phyloP scores from a whole-genome alignment of 2,113 vertebrate species.

The Platanista minor region DNA sequence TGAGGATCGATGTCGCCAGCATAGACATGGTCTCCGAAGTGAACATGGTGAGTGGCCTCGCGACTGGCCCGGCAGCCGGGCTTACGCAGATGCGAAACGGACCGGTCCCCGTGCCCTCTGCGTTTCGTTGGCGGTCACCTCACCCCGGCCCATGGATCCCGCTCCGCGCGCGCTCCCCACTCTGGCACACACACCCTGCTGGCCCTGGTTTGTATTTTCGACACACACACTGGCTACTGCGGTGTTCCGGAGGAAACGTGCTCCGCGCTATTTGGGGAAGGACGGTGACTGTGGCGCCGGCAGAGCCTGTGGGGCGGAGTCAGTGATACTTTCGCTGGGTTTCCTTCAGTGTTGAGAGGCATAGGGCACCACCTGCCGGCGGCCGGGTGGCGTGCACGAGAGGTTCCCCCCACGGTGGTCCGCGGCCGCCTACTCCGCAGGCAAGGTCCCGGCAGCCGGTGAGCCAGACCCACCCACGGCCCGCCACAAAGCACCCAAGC shows the following conservation, averaged over 20 bases:
- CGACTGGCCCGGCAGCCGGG: not conserved
- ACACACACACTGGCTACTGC: not conserved
- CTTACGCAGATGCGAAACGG: conserved; percentile 61
- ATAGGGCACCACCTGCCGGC: conserved; percentile 73
- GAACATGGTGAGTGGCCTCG: conserved; percentile 92
- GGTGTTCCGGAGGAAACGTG: not conserved
- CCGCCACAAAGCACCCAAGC: not conserved
- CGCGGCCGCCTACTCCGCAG: not conserved
- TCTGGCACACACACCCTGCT: not conserved
- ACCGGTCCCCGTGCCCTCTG: conserved; percentile 11
- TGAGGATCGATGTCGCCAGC: conserved; percentile 94
- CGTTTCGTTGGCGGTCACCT: conserved; percentile 39
- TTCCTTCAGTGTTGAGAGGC: not conserved
- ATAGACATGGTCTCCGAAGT: conserved; percentile 97
- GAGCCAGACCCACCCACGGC: accelerated
- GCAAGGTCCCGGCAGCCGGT: accelerated
- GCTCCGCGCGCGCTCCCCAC: not conserved
- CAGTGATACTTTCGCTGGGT: conserved; percentile 25
- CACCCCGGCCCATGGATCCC: not conserved
- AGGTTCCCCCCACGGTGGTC: conserved; percentile 45
- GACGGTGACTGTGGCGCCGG: not conserved
- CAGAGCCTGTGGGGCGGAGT: conserved; percentile 39
- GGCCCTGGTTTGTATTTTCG: not conserved
- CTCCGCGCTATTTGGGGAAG: conserved; percentile 38
- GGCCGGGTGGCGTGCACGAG: not conserved